Evolutionary conservation across 2,797 vertebrate species (phyloP), one percentile per base, ranked within the genome.

Genomic region (Gadopsis bispinosus): DNA sequence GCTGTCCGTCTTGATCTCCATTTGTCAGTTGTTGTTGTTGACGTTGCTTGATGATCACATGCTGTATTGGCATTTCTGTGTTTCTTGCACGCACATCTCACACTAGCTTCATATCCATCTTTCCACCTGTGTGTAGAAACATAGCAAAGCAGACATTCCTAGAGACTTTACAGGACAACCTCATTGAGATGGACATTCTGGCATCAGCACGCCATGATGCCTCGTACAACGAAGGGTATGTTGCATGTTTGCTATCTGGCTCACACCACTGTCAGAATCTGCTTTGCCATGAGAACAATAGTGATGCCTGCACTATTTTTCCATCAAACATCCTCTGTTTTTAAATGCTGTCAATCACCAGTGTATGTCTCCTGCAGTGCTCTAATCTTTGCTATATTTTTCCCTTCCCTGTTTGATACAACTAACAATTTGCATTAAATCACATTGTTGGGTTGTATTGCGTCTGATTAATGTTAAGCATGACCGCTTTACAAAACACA

Each of bases 131-230:
- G 95, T 94, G 96, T 99, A 99, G 98, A 99, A 99, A 98, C 96
- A 97, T 99, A 97, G 97, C 97, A 97, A 99, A 99, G 98, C 98
- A 99, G 98, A 95, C 97, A 96, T 98, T 99, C 97, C 97, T 99
- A 97, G 98, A 98, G 97, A 97, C 96, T 96, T 98, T 99, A 95
- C 98, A 99, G 96, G 98, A 99, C 97, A 99, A 98, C 98, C 95
- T 97, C 95, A 99, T 99, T 97, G 98, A 99, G 97, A 99, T 99
- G 98, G 98, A 99, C 96, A 97, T 97, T 94, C 97, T 99, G 96
- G 96, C 97, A 95, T 96, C 97, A 86, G 96, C 97, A 92, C 96
- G 96, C 95, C 96, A 95, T 81, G 97, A 98, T 85, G 97, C 96
- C 95, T 92, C 97, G 92, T 97, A 96, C 97, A 94, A 92, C 95